Percentiles rank a stretch among this genome's conserved stretches.
Evolutionary conservation across 2,113 vertebrate species (phyloP).

Genomic region (Chinchilla lanigera): DNA sequence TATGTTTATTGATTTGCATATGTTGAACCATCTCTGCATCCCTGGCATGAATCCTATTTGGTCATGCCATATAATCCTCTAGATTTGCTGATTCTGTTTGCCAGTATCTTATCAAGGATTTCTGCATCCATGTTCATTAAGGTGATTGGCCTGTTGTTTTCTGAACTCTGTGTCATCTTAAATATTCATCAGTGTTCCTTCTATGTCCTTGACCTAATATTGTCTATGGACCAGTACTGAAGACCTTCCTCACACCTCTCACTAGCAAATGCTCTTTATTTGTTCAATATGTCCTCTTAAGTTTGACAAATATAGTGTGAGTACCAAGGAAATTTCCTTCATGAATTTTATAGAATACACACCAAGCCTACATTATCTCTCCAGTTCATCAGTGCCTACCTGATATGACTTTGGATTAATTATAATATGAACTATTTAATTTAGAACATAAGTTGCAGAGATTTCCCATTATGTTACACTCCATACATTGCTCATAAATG

Average conservation of each 20-base stretch:
- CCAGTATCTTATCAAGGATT: neutral
- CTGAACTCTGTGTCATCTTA: neutral
- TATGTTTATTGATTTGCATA: neutral
- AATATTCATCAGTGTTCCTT: neutral
- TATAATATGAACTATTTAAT: conserved; percentile 15
- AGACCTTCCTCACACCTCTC: neutral
- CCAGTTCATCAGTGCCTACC: neutral
- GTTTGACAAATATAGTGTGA: neutral
- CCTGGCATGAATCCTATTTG: neutral
- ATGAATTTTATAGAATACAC: neutral
- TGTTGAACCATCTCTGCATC: neutral
- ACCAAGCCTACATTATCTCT: neutral
- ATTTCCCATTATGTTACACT: neutral
- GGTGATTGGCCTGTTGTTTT: neutral
- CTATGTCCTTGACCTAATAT: neutral
- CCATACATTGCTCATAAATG: neutral
- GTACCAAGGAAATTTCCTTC: neutral
- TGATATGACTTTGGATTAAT: neutral
- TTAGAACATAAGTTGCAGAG: neutral
- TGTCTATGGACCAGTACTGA: neutral
- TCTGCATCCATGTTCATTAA: neutral
- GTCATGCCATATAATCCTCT: neutral
- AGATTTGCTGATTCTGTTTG: neutral
- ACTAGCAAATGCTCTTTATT: neutral
- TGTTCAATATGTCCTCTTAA: neutral